Percentiles rank a stretch among this genome's conserved stretches.
phyloP scores from a whole-genome alignment of 1,140 invertebrate species.

The Gyrodactylus bullatarudis region DNA sequence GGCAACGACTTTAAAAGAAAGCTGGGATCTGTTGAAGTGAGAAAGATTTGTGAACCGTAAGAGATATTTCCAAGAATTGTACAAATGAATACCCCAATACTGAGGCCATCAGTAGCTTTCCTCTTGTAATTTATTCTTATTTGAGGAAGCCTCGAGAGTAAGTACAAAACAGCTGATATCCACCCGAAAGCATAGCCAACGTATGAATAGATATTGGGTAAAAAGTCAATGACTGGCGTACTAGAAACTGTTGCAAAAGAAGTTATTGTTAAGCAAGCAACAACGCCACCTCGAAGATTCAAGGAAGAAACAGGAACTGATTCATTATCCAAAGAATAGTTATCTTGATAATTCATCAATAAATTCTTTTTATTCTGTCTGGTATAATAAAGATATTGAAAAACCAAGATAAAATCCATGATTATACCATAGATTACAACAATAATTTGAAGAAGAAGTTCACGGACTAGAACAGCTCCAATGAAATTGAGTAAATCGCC shows the following conservation, averaged over 20 bases:
- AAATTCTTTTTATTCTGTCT: background rate
- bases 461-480: background rate
- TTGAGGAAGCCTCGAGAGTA: background rate
- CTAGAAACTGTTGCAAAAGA: background rate
- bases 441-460: background rate
- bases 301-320: background rate
- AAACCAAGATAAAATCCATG: background rate
- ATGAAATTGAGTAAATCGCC: background rate
- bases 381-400: background rate
- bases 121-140: background rate
- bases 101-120: background rate
- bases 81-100: background rate
- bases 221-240: background rate
- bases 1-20: background rate
- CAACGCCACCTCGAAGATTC: background rate
- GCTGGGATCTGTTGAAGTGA: background rate
- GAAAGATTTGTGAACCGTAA: background rate
- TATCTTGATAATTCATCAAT: no score
- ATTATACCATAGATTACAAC: background rate
- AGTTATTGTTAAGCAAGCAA: background rate
- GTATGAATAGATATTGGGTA: background rate
- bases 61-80: background rate
- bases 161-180: background rate
- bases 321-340: no score
- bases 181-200: background rate